phyloP scores from a whole-genome alignment of 2,113 vertebrate species.

The Varanus salvator region DNA sequence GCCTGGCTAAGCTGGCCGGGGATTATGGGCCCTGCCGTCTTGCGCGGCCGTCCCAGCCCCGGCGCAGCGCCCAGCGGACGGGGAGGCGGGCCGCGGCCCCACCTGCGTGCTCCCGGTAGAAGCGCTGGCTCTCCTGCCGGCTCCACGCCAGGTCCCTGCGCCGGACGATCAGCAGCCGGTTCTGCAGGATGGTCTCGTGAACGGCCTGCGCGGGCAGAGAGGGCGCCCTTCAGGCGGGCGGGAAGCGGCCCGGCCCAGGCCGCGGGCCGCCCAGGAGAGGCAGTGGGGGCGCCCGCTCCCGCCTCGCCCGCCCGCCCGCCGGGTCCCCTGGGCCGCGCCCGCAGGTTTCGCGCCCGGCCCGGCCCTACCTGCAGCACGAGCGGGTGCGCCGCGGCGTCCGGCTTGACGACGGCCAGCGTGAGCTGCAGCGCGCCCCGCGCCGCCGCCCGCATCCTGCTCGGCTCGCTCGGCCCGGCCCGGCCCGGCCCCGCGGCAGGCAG shows the following conservation, averaged over 20 bases:
- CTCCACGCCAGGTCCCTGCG: conserved; percentile 85
- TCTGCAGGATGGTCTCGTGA: conserved; percentile 87
- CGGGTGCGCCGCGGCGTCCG: conserved; percentile 91
- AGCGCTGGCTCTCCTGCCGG: conserved; percentile 83
- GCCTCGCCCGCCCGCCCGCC: too few species aligned
- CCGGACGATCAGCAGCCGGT: conserved; percentile 86
- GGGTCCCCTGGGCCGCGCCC: too few species aligned
- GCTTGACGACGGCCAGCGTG: conserved; percentile 92
- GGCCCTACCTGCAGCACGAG: conserved; percentile 85
- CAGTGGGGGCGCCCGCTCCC: too few species aligned
- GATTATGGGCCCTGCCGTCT: too few species aligned
- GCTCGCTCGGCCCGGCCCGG: too few species aligned
- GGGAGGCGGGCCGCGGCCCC: not conserved
- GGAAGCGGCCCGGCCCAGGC: too few species aligned
- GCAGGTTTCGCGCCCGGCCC: too few species aligned
- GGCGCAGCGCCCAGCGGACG: too few species aligned
- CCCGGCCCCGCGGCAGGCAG: too few species aligned
- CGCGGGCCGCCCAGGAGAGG: too few species aligned
- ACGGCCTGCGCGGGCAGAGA: conserved; percentile 78
- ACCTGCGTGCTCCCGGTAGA: conserved; percentile 94
- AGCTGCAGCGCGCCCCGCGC: conserved; percentile 81
- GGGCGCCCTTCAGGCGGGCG: not conserved
- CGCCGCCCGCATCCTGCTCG: conserved; percentile 14
- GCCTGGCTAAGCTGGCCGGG: too few species aligned
- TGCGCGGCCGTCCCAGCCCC: too few species aligned